Evolutionary conservation across 2,888 invertebrate species (phyloP).

Genomic region (Aphodius granarius): DNA sequence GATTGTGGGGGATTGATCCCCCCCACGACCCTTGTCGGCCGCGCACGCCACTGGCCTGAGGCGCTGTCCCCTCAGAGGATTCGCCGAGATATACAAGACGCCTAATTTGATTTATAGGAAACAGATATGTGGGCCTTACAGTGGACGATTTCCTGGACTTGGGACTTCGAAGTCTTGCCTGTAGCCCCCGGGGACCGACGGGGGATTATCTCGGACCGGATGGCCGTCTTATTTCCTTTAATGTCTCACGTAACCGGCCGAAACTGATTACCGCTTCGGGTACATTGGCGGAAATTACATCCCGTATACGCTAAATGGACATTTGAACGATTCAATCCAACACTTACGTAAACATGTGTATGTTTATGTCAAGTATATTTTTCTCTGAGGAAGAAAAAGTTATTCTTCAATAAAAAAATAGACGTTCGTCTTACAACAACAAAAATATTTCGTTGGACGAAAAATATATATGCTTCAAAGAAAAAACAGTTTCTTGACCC

Average conservation of each 20-base stretch:
- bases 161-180: background rate
- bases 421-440: no score
- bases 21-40: background rate
- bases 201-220: background rate
- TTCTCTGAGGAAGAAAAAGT: no score
- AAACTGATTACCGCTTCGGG: background rate
- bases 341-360: no score
- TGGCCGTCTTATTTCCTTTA: background rate
- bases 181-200: background rate
- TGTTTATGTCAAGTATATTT: no score
- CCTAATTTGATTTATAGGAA: constrained; percentile 26
- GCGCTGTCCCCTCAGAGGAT: background rate
- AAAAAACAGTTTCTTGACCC: no score
- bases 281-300: background rate
- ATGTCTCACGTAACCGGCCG: background rate
- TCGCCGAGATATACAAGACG: constrained; percentile 8
- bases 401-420: no score
- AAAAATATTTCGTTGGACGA: no score
- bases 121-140: constrained; percentile 12
- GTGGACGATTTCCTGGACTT: background rate
- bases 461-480: no score
- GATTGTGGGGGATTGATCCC: background rate
- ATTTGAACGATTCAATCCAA: no score
- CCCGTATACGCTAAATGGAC: background rate
- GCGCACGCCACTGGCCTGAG: background rate